phyloP scores from a whole-genome alignment of 2,113 vertebrate species.

The Tachysurus fulvidraco region DNA sequence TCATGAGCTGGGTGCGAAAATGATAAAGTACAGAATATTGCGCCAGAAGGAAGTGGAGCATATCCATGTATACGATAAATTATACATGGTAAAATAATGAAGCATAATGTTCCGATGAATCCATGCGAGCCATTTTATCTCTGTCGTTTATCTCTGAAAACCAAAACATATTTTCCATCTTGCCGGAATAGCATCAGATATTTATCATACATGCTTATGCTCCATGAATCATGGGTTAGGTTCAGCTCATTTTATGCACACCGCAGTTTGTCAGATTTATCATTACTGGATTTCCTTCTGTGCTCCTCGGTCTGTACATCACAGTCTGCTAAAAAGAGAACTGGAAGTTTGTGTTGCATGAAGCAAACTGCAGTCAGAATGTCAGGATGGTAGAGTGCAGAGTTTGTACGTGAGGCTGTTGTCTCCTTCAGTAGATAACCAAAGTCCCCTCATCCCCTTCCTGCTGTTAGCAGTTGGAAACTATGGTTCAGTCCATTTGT shows the following conservation, averaged over 20 bases:
- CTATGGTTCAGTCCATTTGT: slow-evolving; percentile 15
- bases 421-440: neutral
- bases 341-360: slow-evolving; percentile 9
- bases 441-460: neutral
- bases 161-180: slow-evolving; percentile 39
- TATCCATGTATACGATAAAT: slow-evolving; percentile 39
- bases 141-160: slow-evolving; percentile 15
- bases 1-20: slow-evolving; percentile 35
- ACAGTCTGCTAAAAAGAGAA: slow-evolving; percentile 10
- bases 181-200: neutral
- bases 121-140: slow-evolving; percentile 27
- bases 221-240: neutral
- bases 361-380: slow-evolving; percentile 4
- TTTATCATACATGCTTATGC: neutral
- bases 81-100: slow-evolving; percentile 37
- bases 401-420: neutral
- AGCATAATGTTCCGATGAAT: slow-evolving; percentile 32
- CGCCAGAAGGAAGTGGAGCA: slow-evolving; percentile 34
- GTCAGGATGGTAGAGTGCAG: slow-evolving; percentile 7
- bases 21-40: slow-evolving; percentile 38
- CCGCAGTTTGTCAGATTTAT: slow-evolving; percentile 12
- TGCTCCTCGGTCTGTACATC: slow-evolving; percentile 2
- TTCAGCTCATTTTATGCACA: neutral
- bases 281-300: slow-evolving; percentile 27
- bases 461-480: slow-evolving; percentile 10